Evolutionary conservation across 1,140 invertebrate species (phyloP).

Genomic region (Protaetia brevitarsis): DNA sequence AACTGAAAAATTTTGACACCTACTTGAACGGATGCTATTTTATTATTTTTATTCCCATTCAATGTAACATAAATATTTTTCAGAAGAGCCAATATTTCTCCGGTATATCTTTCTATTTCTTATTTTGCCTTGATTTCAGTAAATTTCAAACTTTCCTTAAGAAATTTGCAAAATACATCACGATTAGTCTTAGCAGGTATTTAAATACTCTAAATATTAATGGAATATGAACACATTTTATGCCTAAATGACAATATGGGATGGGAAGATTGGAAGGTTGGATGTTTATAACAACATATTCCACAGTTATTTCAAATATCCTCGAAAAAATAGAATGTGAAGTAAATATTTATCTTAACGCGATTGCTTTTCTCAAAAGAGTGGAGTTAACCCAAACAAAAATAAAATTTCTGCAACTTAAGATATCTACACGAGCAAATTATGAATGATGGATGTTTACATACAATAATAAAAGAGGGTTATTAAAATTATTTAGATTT

Average conservation of each 20-base stretch:
- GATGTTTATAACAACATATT: not conserved
- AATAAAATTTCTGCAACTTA: not conserved
- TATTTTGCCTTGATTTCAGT: too few species aligned
- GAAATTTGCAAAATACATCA: too few species aligned
- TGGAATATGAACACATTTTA: too few species aligned
- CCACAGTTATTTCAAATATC: not conserved
- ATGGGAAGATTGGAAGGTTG: too few species aligned
- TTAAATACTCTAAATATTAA: too few species aligned
- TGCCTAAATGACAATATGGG: too few species aligned
- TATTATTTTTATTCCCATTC: slow-evolving; percentile 3
- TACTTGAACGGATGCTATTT: slow-evolving; percentile 8
- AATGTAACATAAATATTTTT: not conserved
- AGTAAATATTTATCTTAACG: not conserved
- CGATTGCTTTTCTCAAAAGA: not conserved
- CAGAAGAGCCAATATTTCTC: not conserved
- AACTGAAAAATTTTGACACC: slow-evolving; percentile 16
- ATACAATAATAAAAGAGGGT: too few species aligned
- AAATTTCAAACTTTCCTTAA: too few species aligned
- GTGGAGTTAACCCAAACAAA: not conserved
- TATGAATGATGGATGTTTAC: too few species aligned
- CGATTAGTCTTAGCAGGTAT: too few species aligned
- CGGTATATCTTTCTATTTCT: not conserved
- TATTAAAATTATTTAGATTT: too few species aligned
- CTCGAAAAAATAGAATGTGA: not conserved
- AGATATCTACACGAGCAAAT: too few species aligned